Evolutionary conservation across 1,140 invertebrate species (phyloP), one percentile per base, ranked within the genome.

Genomic region (Drosophila dunni): DNA sequence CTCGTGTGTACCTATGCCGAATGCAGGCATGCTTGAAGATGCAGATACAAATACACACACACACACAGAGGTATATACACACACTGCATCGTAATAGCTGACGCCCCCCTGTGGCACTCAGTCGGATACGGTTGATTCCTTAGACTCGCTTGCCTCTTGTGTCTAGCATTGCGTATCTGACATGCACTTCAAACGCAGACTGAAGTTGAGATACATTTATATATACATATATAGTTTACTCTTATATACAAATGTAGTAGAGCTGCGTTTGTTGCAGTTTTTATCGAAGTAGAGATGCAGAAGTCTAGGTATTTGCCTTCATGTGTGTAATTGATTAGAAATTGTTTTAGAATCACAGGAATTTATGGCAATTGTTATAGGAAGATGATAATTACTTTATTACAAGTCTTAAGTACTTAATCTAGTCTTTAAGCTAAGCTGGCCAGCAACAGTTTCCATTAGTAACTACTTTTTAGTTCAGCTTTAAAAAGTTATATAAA

Each of bases 101-200:
- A n/a, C 40, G 13, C 24, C 40, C 51, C 20, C 34, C 45, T 57
- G 15, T n/a, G 20, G 42, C 10, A 48, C 36, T 42, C 45, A 17
- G 33, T 68, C 36, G 77, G 83, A 76, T 82, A 82, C 83, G 83
- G 54, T 88, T 88, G 82, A 86, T 86, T 88, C 83, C 83, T 86
- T 85, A 44, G 70, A 6, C 24, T 29, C 6, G 0, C 66, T 54
- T 63, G 86, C 61, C 74, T 81, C 75, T 88, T 88, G 82, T 86
- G 82, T 72, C 82, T 85, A 86, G 54, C 82, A 88, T 65, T 86
- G 82, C 82, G 82, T 86, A 86, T 86, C 82, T 88, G 83, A 88
- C 76, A 77, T 79, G 81, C 68, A 78, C 81, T 65, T 17, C 57
- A 42, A 64, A 45, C 40, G 64, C 42, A 71, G 51, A 64, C 42